Evolutionary conservation across 2,797 vertebrate species (phyloP), one percentile per base, ranked within the genome.

Genomic region (Glyptemys insculpta): DNA sequence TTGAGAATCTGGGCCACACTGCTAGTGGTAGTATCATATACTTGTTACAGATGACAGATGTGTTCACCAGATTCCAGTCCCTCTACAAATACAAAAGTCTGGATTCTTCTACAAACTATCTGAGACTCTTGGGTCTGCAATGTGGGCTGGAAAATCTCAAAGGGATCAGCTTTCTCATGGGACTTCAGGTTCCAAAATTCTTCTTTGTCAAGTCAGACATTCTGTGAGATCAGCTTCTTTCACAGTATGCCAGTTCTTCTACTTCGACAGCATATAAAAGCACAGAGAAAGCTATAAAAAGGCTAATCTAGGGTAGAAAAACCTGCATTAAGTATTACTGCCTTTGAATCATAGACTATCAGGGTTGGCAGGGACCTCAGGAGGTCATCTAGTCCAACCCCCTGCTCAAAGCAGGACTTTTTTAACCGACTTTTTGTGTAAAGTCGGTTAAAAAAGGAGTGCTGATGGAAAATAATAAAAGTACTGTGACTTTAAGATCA

Each of bases 21-120:
- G 62, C 34, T 68, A 68, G 8, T 37, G n/a, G n/a, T 68, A 21
- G n/a, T 16, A 65, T 12, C 29, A 65, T 90, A 49, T 53, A 49
- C 23, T 81, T 3, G 0, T 4, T 78, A 25, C 11, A 3, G 52
- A 47, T 83, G 27, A 57, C 31, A 84, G 1, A 8, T 37, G 2
- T 12, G 12, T 5, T 83, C 29, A 2, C 12, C 11, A 79, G 68
- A 37, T 29, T 86, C 12, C 57, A 3, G 52, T 81, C 31, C 56
- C 82, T 62, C 49, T 2, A 8, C 2, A 10, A 29, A 56, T 0
- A 2, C 0, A 8, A 37, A 72, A 12, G 0, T 23, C 15, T 79
- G 4, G 0, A 29, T 94, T 83, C 14, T 79, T 79, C 86, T 41
- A 10, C 54, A 47, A 59, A 4, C 5, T 76, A 12, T 0, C 15